A percentile compares a stretch with the other conserved stretches of the same genome.
Conservation (phyloP, 1,140 invertebrate species). For the Spodoptera litura region DNA sequence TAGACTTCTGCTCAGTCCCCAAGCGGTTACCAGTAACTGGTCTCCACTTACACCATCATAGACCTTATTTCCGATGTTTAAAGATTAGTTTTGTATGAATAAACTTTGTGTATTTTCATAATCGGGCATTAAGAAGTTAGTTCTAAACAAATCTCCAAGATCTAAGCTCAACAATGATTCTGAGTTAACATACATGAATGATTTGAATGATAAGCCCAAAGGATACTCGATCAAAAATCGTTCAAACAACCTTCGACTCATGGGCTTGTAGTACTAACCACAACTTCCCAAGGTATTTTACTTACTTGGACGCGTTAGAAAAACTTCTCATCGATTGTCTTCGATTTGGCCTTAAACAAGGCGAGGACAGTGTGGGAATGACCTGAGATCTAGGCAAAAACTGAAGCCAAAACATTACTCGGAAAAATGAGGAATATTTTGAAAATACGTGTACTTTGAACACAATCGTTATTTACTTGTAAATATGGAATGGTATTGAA, state of each 20-base stretch:
- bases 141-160: too few relatives aligned
- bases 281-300: slow-evolving; percentile 40
- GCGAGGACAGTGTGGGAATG: slow-evolving; percentile 25
- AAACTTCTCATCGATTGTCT: slow-evolving; percentile 40
- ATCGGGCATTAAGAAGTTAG: too few relatives aligned
- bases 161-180: too few relatives aligned
- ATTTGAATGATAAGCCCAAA: too few relatives aligned
- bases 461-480: slow-evolving; percentile 8
- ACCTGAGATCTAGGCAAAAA: slow-evolving; percentile 27
- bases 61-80: too few relatives aligned
- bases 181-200: too few relatives aligned
- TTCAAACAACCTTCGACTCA: background rate
- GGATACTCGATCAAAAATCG: background rate
- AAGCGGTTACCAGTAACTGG: too few relatives aligned
- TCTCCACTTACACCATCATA: too few relatives aligned
- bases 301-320: slow-evolving; percentile 49
- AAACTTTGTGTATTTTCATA: too few relatives aligned
- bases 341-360: slow-evolving; percentile 34
- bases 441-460: slow-evolving; percentile 18
- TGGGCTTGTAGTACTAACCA: background rate
- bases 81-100: too few relatives aligned
- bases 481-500: background rate
- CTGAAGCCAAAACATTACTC: slow-evolving; percentile 19
- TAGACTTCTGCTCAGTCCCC: too few relatives aligned
- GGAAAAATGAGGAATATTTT: slow-evolving; percentile 28